Conservation (phyloP, 2,888 invertebrate genomes). For the Trisateles emortualis region DNA sequence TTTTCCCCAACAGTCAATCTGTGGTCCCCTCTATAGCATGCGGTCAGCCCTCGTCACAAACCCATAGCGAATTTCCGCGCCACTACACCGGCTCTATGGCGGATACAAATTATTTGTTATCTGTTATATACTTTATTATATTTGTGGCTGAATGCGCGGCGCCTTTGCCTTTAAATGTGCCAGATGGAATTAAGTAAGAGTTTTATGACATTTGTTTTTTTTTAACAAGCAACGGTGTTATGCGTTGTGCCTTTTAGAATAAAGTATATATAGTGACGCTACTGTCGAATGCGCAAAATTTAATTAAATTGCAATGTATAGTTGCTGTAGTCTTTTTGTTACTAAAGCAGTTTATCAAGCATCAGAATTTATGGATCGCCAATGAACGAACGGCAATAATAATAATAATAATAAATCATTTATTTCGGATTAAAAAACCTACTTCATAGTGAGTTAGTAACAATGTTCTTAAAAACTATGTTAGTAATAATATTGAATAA, state of each 20-base stretch:
- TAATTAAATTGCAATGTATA: too few relatives aligned
- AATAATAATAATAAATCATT: too few relatives aligned
- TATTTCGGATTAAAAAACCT: too few relatives aligned
- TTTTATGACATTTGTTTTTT: slow-evolving; percentile 18
- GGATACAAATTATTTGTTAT: slow-evolving; percentile 64
- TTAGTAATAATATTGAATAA: too few relatives aligned
- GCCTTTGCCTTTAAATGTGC: slow-evolving; percentile 33
- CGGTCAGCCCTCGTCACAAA: slow-evolving; percentile 55
- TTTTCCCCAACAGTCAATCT: slow-evolving; percentile 36
- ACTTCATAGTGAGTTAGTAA: too few relatives aligned
- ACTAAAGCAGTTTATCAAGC: too few relatives aligned
- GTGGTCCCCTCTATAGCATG: slow-evolving; percentile 37
- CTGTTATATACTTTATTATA: slow-evolving; percentile 48
- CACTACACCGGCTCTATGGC: slow-evolving; percentile 49
- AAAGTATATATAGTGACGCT: neutral
- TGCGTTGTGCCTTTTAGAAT: neutral
- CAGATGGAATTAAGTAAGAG: slow-evolving; percentile 29
- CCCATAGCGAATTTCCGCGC: slow-evolving; percentile 54
- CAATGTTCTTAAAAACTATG: too few relatives aligned
- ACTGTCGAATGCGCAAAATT: neutral
- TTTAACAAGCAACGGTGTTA: neutral
- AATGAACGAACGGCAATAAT: too few relatives aligned
- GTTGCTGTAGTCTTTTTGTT: too few relatives aligned
- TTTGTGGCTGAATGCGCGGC: slow-evolving; percentile 40
- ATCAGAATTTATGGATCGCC: too few relatives aligned